Conservation (phyloP, 2,113 vertebrate species). For the Phaetusa simplex region DNA sequence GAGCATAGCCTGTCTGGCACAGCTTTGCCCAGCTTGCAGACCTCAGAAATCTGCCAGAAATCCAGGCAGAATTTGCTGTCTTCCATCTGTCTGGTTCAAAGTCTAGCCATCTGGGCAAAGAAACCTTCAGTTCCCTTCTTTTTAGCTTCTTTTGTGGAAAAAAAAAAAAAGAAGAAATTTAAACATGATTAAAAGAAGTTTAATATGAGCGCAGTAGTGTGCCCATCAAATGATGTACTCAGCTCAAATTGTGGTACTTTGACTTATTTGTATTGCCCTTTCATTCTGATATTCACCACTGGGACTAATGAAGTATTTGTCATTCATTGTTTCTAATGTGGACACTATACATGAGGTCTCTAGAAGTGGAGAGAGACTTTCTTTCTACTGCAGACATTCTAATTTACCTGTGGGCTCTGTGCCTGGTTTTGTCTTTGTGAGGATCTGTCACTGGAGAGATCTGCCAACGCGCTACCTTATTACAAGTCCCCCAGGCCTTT, state of each 20-base stretch:
- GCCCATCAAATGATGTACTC: background rate
- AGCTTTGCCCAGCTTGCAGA: background rate
- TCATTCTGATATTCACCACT: background rate
- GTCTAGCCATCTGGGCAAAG: conserved; percentile 26
- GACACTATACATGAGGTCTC: background rate
- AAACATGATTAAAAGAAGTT: background rate
- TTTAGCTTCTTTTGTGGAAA: background rate
- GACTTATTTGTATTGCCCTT: background rate
- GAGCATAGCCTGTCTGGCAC: background rate
- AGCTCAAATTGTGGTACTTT: background rate
- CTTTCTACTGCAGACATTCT: background rate
- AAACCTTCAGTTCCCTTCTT: background rate
- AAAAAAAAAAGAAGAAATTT: background rate
- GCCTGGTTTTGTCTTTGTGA: background rate
- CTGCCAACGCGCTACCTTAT: background rate
- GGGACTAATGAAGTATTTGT: background rate
- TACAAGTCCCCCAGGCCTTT: background rate
- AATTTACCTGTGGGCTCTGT: background rate
- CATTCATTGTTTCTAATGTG: background rate
- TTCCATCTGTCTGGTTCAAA: conserved; percentile 30
- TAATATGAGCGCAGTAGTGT: background rate
- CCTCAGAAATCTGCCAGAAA: conserved; percentile 24
- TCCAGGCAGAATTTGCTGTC: background rate
- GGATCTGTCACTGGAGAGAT: background rate
- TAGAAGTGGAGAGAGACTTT: background rate